These are phyloP conservation scores for Mimas tiliae DNA, from an alignment of 2,888 invertebrate species.

Conservation along the genomic window DNA sequence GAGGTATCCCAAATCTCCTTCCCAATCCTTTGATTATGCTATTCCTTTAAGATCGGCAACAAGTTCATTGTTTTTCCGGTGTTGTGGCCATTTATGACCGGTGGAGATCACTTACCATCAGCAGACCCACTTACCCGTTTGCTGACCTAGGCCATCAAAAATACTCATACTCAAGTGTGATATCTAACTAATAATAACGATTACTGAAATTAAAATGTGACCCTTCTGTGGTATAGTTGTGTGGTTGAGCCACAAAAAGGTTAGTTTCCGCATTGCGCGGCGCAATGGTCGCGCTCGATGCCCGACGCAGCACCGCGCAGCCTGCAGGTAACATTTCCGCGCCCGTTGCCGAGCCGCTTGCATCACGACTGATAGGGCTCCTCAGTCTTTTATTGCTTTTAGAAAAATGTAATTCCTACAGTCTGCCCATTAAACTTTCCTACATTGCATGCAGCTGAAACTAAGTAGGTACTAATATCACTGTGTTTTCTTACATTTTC, in stretches of 20 bases:
- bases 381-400: conserved; percentile 44
- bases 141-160: no score
- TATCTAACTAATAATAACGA: no score
- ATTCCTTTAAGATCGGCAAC: no score
- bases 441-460: not conserved
- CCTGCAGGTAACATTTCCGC: conserved; percentile 63
- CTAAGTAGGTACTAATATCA: not conserved
- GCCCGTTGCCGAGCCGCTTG: conserved; percentile 48
- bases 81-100: no score
- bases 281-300: conserved; percentile 34
- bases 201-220: not conserved
- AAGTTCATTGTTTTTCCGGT: no score
- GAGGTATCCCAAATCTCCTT: no score
- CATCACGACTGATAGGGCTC: conserved; percentile 53
- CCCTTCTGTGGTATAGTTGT: conserved; percentile 29
- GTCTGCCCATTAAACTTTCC: no score
- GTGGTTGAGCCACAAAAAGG: conserved; percentile 48
- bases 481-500: not conserved
- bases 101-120: no score
- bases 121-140: no score
- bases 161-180: no score
- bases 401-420: not conserved
- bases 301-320: conserved; percentile 44
- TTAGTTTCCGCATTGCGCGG: conserved; percentile 69
- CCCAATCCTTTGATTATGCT: no score